Evolutionary conservation across 1,140 invertebrate species (phyloP).

Genomic region (Steinernema feltiae): DNA sequence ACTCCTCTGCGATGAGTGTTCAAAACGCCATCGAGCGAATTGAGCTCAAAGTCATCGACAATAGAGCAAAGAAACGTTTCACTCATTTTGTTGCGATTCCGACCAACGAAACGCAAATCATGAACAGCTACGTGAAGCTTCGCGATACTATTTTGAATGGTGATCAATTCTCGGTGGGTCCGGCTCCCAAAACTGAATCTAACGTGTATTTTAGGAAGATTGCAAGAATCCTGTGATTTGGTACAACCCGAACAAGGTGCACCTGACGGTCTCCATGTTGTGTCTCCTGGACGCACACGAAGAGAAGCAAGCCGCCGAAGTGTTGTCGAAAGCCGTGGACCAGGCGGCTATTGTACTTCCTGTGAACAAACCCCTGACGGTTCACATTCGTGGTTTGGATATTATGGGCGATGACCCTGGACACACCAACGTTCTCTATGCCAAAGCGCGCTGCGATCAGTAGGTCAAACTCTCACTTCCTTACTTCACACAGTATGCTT

Average conservation of each 20-base stretch:
- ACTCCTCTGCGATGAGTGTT: background rate
- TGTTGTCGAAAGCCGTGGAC: background rate
- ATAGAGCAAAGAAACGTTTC: background rate
- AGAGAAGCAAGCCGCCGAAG: background rate
- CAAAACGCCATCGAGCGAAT: background rate
- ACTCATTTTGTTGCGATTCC: constrained; percentile 1
- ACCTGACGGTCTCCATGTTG: background rate
- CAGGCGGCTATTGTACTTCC: background rate
- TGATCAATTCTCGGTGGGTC: background rate
- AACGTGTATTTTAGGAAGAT: background rate
- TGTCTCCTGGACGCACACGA: background rate
- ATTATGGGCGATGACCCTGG: background rate
- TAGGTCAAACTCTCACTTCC: background rate
- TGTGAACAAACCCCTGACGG: background rate
- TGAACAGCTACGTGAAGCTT: background rate
- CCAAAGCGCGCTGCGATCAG: background rate
- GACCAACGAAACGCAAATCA: background rate
- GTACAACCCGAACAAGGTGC: background rate
- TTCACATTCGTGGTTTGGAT: background rate
- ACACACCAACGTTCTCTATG: background rate
- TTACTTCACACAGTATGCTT: background rate
- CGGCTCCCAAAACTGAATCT: background rate
- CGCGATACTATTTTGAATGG: background rate
- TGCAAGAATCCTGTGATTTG: background rate
- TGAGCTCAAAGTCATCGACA: background rate